Base-by-base conservation (phyloP, 1,140 invertebrate genomes). In the Drosophila kikkawai region DNA sequence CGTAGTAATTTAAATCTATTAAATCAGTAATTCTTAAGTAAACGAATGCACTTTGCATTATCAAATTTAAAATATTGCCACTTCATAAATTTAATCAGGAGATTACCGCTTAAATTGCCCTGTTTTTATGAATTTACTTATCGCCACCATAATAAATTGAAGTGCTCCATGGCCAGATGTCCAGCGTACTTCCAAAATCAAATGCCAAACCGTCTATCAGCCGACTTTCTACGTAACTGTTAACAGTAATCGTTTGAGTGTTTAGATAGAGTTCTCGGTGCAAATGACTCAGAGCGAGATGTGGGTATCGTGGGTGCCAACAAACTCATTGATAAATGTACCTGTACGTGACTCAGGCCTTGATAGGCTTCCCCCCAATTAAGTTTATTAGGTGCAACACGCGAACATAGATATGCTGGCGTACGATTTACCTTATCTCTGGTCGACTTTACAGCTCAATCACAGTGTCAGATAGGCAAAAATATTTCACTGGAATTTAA, bases 261-360 rank as follows among this genome's bases (percentile, higher is more conserved):
- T 11, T 11, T 2, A 34, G 42, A 45, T 68, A 22, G 11, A 7
- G 11, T 34, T 73, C 9, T 47, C 1, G 32, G 51, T 71, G 51
- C 69, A 71, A 59, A 26, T 73, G 69, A 73, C 53, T 73, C 69
- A 73, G 1, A 1, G 0, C n/a, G 19, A 60, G 67, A 32, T 42
- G 53, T 26, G 26, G 17, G 17, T 19, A 42, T 11, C 7, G 34
- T 32, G 44, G 32, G 67, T 59, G 45, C 53, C 29, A 17, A 4
- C 39, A 7, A 7, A 11, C 6, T 48, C 63, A 70, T 70, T 70
- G 67, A 55, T 67, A 67, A 70, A 45, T 29, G 63, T 44, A 29
- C 32, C 12, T 41, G 32, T 0, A 2, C 2, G 37, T 73, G 69
- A 73, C 36, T 73, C 69, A 73, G 67, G 1, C 13, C 1, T 15